Percentiles rank a stretch among this genome's conserved stretches.
Conservation (phyloP, 2,888 invertebrate species). For the Patella pellucida region DNA sequence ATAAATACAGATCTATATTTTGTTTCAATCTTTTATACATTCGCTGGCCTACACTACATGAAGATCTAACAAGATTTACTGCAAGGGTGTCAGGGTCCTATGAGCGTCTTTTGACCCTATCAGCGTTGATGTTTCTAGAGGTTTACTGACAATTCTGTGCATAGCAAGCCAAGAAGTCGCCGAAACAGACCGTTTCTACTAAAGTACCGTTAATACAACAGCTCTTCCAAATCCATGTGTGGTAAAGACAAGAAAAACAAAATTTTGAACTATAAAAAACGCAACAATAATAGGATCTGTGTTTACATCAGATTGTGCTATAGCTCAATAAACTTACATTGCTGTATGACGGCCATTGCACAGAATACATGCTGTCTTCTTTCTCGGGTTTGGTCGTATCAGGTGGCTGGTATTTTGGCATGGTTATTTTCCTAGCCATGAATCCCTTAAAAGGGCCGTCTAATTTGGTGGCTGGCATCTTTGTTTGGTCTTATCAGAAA, state of each 20-base stretch:
- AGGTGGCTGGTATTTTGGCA: constrained; percentile 22
- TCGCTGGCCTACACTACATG: too few relatives aligned
- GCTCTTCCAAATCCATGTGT: background rate
- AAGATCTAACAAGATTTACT: too few relatives aligned
- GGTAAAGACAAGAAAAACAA: background rate
- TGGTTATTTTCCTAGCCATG: background rate
- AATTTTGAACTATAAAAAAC: background rate
- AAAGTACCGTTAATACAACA: background rate
- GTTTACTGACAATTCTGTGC: too few relatives aligned
- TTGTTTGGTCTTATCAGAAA: background rate
- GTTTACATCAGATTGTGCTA: background rate
- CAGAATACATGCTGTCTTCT: constrained; percentile 52
- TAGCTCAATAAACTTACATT: constrained; percentile 42
- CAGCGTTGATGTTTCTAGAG: too few relatives aligned
- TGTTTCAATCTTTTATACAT: too few relatives aligned
- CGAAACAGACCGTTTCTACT: background rate
- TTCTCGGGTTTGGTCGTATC: constrained; percentile 35
- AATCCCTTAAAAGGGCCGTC: constrained; percentile 15
- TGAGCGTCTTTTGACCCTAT: too few relatives aligned
- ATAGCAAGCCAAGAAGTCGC: too few relatives aligned
- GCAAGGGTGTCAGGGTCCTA: too few relatives aligned
- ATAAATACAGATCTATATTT: too few relatives aligned
- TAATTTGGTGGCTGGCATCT: background rate
- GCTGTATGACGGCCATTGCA: constrained; percentile 53
- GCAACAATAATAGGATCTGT: constrained; percentile 15